Conservation (phyloP, 2,888 invertebrate species). For the Craniophora ligustri region DNA sequence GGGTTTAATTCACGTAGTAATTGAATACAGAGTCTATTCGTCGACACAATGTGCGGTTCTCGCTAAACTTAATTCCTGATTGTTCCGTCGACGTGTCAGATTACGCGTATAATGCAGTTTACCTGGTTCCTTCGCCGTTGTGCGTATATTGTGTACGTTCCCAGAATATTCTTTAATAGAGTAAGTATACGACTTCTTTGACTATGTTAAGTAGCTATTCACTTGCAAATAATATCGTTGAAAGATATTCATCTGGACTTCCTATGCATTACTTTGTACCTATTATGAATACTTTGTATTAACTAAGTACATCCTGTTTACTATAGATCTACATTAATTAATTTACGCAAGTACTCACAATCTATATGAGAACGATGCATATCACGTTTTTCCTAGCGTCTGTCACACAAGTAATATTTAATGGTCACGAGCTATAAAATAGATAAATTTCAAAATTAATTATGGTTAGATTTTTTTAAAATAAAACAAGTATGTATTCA, state of each 20-base stretch:
- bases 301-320: constrained; percentile 31
- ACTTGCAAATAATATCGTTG: constrained; percentile 20
- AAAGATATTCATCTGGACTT: constrained; percentile 35
- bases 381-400: no score
- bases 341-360: neutral
- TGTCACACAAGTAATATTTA: no score
- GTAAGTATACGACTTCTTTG: constrained; percentile 30
- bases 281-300: constrained; percentile 8
- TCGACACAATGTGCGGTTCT: constrained; percentile 71
- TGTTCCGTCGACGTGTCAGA: constrained; percentile 72
- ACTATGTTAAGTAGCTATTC: constrained; percentile 42
- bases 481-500: no score
- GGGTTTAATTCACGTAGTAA: constrained; percentile 74
- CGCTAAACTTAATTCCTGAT: constrained; percentile 75
- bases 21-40: constrained; percentile 70
- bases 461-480: no score
- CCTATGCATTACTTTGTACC: constrained; percentile 19
- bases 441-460: no score
- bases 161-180: constrained; percentile 56
- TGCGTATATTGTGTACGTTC: constrained; percentile 58
- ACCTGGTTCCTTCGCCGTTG: constrained; percentile 56
- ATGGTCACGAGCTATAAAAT: no score
- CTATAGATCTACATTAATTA: neutral
- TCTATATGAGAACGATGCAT: no score
- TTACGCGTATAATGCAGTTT: constrained; percentile 66